These are phyloP conservation scores for Ceratotherium simum DNA, from an alignment of 2,113 vertebrate genomes.

Conservation along the genomic window DNA sequence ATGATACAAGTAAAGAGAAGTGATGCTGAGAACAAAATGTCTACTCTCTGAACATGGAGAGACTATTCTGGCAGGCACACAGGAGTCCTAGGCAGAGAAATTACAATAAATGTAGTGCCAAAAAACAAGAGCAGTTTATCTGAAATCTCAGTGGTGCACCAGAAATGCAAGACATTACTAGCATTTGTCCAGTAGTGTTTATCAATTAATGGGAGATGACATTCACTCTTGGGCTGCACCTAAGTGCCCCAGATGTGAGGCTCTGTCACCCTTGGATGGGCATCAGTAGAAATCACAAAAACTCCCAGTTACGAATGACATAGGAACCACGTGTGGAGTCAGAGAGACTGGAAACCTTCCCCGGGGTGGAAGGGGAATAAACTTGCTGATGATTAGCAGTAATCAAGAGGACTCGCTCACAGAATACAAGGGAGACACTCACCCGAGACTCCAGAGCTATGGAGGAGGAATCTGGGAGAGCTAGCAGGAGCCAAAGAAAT, in stretches of 20 bases:
- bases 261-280: neutral
- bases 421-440: neutral
- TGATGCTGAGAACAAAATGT: neutral
- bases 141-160: neutral
- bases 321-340: accelerated
- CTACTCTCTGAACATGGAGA: neutral
- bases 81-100: neutral
- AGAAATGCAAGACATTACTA: neutral
- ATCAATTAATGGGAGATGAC: neutral
- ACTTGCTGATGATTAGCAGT: neutral
- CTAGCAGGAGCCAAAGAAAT: neutral
- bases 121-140: neutral
- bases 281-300: neutral
- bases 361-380: neutral
- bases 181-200: neutral
- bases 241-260: neutral
- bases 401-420: neutral
- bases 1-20: neutral
- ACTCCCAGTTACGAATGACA: neutral
- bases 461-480: neutral
- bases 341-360: neutral
- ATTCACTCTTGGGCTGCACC: neutral
- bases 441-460: neutral
- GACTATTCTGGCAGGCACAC: neutral
- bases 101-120: neutral